A percentile compares a stretch with the other conserved stretches of the same genome.
These are phyloP conservation scores for Strix uralensis DNA, from an alignment of 2,113 vertebrate species.

Conservation along the genomic window DNA sequence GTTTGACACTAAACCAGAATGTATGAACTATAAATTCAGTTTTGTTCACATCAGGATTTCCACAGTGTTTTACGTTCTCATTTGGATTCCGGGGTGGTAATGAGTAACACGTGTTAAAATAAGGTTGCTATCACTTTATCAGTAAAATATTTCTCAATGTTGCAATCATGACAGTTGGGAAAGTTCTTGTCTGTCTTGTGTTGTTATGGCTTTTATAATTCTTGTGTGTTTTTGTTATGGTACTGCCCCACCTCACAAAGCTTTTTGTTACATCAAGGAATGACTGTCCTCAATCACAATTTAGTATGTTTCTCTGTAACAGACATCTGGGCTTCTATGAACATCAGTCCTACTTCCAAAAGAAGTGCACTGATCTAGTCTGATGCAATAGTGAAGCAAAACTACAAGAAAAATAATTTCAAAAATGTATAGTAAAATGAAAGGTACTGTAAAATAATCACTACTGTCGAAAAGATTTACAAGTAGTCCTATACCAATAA, in stretches of 20 bases:
- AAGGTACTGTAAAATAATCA: background rate
- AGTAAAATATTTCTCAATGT: background rate
- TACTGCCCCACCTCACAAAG: background rate
- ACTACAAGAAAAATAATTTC: background rate
- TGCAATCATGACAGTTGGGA: background rate
- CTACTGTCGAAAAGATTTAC: background rate
- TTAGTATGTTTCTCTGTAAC: background rate
- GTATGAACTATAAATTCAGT: background rate
- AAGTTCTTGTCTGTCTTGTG: background rate
- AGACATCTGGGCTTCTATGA: background rate
- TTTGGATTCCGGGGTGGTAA: background rate
- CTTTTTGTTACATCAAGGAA: background rate
- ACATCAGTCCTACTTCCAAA: background rate
- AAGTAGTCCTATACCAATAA: background rate
- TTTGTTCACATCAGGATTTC: background rate
- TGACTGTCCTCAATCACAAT: background rate
- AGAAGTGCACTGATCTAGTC: background rate
- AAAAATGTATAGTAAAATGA: background rate
- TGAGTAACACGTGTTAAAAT: background rate
- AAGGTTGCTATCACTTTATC: background rate
- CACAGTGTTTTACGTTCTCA: background rate
- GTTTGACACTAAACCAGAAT: background rate
- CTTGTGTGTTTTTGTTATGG: background rate
- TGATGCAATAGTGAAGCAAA: background rate
- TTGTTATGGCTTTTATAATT: background rate